phyloP scores from a whole-genome alignment of 2,113 vertebrate genomes.

The Aspiorhynchus laticeps region DNA sequence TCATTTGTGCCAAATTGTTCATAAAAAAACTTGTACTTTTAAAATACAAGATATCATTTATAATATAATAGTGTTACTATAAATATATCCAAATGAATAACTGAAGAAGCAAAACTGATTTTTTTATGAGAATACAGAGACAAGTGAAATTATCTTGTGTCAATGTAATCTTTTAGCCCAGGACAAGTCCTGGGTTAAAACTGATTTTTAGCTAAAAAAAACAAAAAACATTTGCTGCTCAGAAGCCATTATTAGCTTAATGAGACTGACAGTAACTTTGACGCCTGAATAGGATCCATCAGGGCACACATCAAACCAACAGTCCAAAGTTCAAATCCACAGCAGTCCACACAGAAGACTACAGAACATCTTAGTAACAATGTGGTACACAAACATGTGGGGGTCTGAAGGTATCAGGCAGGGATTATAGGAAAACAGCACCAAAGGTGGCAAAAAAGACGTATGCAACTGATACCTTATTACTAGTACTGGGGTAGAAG shows the following conservation, averaged over 20 bases:
- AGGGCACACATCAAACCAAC: background rate
- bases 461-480: background rate
- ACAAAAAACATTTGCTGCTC: background rate
- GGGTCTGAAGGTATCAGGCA: background rate
- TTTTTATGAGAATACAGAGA: background rate
- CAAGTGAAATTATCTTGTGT: background rate
- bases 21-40: background rate
- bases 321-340: background rate
- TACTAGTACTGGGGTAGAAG: background rate
- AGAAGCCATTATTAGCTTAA: background rate
- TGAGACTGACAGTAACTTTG: background rate
- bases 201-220: background rate
- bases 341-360: background rate
- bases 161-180: background rate
- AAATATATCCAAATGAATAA: background rate
- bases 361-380: background rate
- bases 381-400: background rate
- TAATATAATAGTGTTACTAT: background rate
- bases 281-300: background rate
- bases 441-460: background rate
- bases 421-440: background rate
- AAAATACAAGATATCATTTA: background rate
- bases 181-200: background rate
- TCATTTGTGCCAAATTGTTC: background rate
- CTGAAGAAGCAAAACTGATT: background rate